Percentiles rank a stretch among this genome's conserved stretches.
Evolutionary conservation across 2,113 vertebrate species (phyloP).

Genomic region (Acrocephalus arundinaceus): DNA sequence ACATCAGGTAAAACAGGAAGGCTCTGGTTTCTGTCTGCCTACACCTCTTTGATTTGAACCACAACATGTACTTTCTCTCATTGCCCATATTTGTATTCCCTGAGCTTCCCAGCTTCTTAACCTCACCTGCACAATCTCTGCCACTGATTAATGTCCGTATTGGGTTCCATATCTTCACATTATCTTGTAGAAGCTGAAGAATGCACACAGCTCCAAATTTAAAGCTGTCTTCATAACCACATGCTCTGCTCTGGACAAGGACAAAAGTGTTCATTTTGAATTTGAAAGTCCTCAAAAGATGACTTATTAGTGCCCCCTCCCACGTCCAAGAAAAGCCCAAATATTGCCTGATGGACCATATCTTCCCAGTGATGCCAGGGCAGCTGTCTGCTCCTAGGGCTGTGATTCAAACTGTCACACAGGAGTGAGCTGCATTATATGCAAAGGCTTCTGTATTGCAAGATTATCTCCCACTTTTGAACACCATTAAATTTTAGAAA

Average conservation of each 20-base stretch:
- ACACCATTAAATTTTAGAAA: not conserved
- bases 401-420: not conserved
- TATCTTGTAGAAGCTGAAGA: not conserved
- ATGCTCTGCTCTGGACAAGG: not conserved
- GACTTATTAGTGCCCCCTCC: not conserved
- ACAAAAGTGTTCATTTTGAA: not conserved
- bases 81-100: not conserved
- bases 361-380: not conserved
- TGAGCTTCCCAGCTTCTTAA: not conserved
- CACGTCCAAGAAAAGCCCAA: not conserved
- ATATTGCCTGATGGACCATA: not conserved
- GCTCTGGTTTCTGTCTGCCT: not conserved
- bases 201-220: not conserved
- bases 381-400: not conserved
- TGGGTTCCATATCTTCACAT: not conserved
- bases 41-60: not conserved
- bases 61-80: not conserved
- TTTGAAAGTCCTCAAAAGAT: not conserved
- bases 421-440: not conserved
- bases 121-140: not conserved
- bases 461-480: not conserved
- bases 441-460: not conserved
- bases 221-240: rapidly evolving
- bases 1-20: not conserved
- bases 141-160: not conserved